Conservation (phyloP, 2,113 vertebrate genomes). For the Mormyrus lacerda region DNA sequence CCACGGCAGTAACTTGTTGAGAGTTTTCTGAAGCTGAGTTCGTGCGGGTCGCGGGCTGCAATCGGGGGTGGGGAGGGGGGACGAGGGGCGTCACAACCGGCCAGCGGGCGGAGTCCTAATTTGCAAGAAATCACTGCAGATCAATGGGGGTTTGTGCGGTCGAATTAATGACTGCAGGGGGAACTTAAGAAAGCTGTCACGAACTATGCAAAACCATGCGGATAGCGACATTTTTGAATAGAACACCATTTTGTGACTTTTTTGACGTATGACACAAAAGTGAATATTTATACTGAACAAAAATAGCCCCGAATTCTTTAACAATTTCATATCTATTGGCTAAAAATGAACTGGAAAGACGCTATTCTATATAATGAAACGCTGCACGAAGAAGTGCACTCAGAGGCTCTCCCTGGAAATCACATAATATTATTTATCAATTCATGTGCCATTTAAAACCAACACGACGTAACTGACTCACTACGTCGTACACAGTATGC, state of each 20-base stretch:
- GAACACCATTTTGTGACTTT: not conserved
- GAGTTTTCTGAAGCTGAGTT: not conserved
- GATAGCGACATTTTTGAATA: not conserved
- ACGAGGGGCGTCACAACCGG: not conserved
- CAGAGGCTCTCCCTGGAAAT: not conserved
- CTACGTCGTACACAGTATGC: not conserved
- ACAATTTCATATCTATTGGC: not conserved
- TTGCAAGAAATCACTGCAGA: not conserved
- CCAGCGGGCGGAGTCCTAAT: not conserved
- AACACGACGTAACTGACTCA: not conserved
- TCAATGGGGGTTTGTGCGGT: constrained; percentile 15
- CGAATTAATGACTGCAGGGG: constrained; percentile 14
- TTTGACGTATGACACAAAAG: not conserved
- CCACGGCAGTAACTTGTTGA: not conserved
- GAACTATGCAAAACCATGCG: not conserved
- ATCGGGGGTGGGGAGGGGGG: not conserved
- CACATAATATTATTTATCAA: not conserved
- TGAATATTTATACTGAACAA: not conserved
- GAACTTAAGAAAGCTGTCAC: not conserved
- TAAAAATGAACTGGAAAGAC: not conserved
- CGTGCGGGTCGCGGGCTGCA: not conserved
- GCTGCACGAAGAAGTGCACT: not conserved
- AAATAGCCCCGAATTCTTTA: not conserved
- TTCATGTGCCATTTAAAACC: not conserved
- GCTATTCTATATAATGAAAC: not conserved